Base-by-base conservation (phyloP, 1,140 invertebrate genomes). In the Rhagoletis zephyria region DNA sequence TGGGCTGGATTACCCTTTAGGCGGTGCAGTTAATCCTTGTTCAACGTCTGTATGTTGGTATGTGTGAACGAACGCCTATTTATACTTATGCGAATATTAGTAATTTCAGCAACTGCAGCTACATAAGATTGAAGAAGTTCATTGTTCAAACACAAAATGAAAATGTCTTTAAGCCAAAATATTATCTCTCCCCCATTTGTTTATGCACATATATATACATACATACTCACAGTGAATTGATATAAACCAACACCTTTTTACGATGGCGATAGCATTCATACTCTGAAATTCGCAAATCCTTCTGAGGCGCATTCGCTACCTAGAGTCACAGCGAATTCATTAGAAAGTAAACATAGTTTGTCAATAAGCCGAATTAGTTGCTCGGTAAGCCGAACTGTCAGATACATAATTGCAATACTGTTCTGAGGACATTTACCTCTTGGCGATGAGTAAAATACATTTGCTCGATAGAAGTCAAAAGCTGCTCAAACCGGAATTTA, bases 131-230 rank as follows among this genome's bases (percentile, higher is more conserved):
- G 42, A 67, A 3, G 9, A 3, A 30, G 42, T 59, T 14, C 45
- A 45, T 74, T 86, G 63, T 86, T 85, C 51, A 56, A 12, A 14
- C 0, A 30, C 56, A 87, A 70, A 81, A 87, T 87, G 85, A 65
- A 85, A 86, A 88, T 77, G 87, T 67, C 87, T 88, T 88, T 88
- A 88, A 88, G 70, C 87, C 85, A 88, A 88, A 88, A 85, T 87
- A 88, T 88, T 81, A 88, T 81, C 74, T 67, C n/a, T 42, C 74
- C 74, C n/a, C 16, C 10, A 48, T 56, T 56, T 56, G 19, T 81
- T 56, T 56, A 56, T 30, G 16, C 16, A 51, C 9, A 19, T 1
- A n/a, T 56, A 5, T 16, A 81, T 56, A 81, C 74, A 81, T 19
- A n/a, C 45, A 56, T 81, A 30, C 67, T 14, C 64, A 12, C 30